These are phyloP conservation scores for Ctenosaura bakeri DNA, from an alignment of 2,797 vertebrate genomes.

Conservation along the genomic window DNA sequence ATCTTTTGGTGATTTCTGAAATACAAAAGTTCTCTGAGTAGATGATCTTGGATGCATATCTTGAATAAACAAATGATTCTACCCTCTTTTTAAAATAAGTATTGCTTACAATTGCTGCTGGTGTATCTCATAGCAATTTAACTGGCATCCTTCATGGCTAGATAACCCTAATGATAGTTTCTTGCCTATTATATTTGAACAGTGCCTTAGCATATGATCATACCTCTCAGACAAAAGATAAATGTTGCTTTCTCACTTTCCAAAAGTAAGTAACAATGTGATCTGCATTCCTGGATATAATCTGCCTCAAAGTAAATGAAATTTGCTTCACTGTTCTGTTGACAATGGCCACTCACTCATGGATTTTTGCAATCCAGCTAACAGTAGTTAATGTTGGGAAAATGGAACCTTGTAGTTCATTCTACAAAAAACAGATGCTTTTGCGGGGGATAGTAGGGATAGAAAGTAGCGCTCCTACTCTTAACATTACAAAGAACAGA, in stretches of 20 bases:
- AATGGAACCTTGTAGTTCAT: background rate
- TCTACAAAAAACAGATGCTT: background rate
- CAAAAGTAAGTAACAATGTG: slow-evolving; percentile 17
- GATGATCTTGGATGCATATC: slow-evolving; percentile 1
- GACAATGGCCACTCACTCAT: background rate
- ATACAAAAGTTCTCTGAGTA: background rate
- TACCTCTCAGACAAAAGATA: slow-evolving; percentile 29
- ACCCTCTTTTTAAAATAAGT: no score
- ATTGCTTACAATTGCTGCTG: background rate
- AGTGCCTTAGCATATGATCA: background rate
- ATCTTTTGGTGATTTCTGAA: background rate
- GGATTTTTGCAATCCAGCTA: background rate
- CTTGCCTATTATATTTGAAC: background rate
- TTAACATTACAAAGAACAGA: background rate
- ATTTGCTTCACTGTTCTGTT: background rate
- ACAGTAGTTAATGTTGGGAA: background rate
- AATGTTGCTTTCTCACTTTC: slow-evolving; percentile 7
- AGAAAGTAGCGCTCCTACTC: no score
- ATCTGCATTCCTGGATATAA: slow-evolving; percentile 19
- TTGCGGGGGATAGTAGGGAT: no score
- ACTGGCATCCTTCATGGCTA: background rate
- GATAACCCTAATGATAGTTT: slow-evolving; percentile 16
- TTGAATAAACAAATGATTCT: background rate
- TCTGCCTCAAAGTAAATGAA: background rate
- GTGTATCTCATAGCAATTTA: slow-evolving; percentile 32